Percentiles rank a stretch among this genome's conserved stretches.
Conservation (phyloP, 2,888 invertebrate genomes). For the Theodoxus fluviatilis region DNA sequence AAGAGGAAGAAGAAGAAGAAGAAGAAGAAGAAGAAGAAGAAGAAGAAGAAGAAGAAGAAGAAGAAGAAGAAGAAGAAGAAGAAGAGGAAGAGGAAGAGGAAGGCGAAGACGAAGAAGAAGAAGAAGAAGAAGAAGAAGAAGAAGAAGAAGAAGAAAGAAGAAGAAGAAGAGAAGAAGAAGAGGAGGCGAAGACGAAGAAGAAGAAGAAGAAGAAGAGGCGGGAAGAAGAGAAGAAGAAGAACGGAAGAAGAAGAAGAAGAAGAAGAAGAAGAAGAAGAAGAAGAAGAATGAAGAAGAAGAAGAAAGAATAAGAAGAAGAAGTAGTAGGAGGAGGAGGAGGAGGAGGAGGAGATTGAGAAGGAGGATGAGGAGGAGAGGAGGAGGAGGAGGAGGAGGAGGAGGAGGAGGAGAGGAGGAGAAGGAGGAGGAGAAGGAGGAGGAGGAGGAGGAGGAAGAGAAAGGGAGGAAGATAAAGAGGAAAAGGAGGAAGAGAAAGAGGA, state of each 20-base stretch:
- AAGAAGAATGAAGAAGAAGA: constrained; percentile 20
- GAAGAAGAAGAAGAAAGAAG: not conserved
- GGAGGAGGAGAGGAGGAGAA: not conserved
- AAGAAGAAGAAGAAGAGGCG: constrained; percentile 18
- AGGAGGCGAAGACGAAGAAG: constrained; percentile 6
- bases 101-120: constrained; percentile 24
- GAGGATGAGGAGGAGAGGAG: not conserved
- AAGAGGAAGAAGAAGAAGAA: constrained; percentile 20
- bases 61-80: not conserved
- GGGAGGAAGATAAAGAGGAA: constrained; percentile 3
- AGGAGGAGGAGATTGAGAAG: not conserved
- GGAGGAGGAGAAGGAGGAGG: constrained; percentile 15
- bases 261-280: not conserved
- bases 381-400: not conserved
- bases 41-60: not conserved
- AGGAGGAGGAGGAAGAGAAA: constrained; percentile 12
- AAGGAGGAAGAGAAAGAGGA: not conserved
- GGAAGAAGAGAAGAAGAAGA: constrained; percentile 18
- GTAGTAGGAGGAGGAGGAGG: constrained; percentile 19
- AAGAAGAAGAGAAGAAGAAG: too few species aligned
- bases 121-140: constrained; percentile 7
- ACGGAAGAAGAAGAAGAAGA: not conserved
- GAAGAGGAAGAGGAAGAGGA: constrained; percentile 4
- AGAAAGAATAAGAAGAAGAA: too few species aligned
- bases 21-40: constrained; percentile 22